phyloP scores from a whole-genome alignment of 30 jellyfish, hydroid and myxozoan species.

The Turritopsis rubra region DNA sequence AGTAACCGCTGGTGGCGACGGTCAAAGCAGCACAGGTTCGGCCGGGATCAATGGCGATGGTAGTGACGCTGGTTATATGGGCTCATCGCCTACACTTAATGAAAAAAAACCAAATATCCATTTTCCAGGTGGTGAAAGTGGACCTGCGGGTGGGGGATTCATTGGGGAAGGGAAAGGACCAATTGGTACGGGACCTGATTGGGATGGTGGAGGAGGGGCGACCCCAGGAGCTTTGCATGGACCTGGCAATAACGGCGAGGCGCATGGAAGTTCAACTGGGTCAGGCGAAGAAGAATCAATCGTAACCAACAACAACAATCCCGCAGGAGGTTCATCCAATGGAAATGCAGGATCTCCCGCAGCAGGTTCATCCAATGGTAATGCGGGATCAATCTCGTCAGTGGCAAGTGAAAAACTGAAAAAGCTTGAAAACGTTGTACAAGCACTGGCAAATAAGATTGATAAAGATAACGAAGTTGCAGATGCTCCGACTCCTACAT shows the following conservation, averaged over 20 bases:
- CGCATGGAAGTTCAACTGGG: neutral
- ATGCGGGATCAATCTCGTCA: neutral
- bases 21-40: neutral
- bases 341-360: neutral
- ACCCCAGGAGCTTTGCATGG: neutral
- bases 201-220: conserved; percentile 11
- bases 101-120: neutral
- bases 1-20: neutral
- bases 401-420: conserved; percentile 4
- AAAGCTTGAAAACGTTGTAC: conserved; percentile 25
- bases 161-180: neutral
- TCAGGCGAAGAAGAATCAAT: neutral
- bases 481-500: neutral
- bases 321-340: neutral
- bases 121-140: neutral
- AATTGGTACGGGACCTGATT: neutral
- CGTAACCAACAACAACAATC: neutral
- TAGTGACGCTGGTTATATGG: neutral
- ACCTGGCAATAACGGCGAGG: neutral
- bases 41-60: neutral
- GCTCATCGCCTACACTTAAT: neutral
- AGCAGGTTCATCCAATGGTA: neutral
- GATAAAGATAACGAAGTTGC: conserved; percentile 5
- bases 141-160: neutral
- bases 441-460: conserved; percentile 17